These are phyloP conservation scores for Boloria euphrosyne DNA, from an alignment of 2,888 invertebrate genomes.

Conservation along the genomic window DNA sequence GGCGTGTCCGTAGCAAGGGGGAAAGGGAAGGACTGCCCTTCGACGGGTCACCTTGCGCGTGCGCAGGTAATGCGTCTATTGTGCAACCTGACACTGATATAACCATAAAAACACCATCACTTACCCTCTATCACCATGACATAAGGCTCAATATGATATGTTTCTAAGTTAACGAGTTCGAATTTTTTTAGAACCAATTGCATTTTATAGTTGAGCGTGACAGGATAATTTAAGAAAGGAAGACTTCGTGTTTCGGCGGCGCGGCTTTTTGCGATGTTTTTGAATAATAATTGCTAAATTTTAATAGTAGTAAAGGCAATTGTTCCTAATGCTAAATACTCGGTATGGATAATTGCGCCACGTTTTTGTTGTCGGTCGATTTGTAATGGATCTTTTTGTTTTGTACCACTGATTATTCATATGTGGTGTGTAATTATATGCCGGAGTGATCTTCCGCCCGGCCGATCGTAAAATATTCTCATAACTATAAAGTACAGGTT, in stretches of 20 bases:
- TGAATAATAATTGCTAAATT: conserved; percentile 57
- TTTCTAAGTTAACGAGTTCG: conserved; percentile 71
- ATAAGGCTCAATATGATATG: conserved; percentile 38
- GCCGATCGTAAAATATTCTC: conserved; percentile 28
- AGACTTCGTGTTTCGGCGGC: conserved; percentile 56
- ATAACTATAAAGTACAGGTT: conserved; percentile 30
- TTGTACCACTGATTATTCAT: conserved; percentile 39
- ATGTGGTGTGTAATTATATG: conserved; percentile 41
- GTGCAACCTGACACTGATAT: conserved; percentile 70
- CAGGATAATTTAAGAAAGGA: conserved; percentile 81
- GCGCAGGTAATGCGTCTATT: conserved; percentile 72
- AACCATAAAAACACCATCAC: conserved; percentile 33
- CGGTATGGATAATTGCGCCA: conserved; percentile 64
- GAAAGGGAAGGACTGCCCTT: conserved; percentile 74
- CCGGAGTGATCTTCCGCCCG: conserved; percentile 38
- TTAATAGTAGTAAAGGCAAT: conserved; percentile 66
- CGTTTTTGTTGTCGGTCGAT: conserved; percentile 49
- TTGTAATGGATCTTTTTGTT: conserved; percentile 50
- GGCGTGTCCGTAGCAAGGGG: conserved; percentile 66
- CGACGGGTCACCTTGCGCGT: conserved; percentile 76
- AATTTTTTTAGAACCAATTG: conserved; percentile 76
- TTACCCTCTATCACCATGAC: conserved; percentile 32
- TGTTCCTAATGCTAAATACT: conserved; percentile 52
- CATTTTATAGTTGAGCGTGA: conserved; percentile 81
- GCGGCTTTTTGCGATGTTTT: conserved; percentile 52